Evolutionary conservation across 2,888 invertebrate species (phyloP), one percentile per base, ranked within the genome.

Genomic region (Cloeon dipterum): DNA sequence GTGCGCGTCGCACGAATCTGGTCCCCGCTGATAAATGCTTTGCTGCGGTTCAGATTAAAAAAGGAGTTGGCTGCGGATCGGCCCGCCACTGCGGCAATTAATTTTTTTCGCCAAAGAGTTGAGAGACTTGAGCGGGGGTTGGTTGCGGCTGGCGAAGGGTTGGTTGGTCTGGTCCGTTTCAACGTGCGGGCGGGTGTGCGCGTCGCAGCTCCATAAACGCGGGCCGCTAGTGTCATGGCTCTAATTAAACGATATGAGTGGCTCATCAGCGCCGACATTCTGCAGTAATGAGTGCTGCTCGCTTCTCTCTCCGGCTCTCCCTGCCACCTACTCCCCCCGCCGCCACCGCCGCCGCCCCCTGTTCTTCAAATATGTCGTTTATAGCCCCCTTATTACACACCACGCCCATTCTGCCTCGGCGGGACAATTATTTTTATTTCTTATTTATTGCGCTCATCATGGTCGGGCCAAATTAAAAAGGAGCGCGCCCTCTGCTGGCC

Each of bases 161-260:
- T n/a, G n/a, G n/a, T n/a, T n/a, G n/a, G n/a, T n/a, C n/a, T n/a
- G n/a, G n/a, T n/a, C n/a, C n/a, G 23, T 23, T 8, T 23, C 11
- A 8, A 7, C 23, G 5, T 29, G 29, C 29, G n/a, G 13, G 29
- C 16, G 29, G n/a, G 5, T 29, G 29, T 29, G 16, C 29, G n/a
- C 5, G 5, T 23, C n/a, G 8, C 5, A n/a, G n/a, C 29, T 29
- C 29, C 16, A n/a, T 14, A 14, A 29, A 29, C 16, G 29, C 29
- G 29, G 14, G 14, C 13, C 29, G 29, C 29, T 29, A 29, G 29
- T 29, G 29, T 29, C 29, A 29, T 14, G 29, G 29, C 29, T 29
- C 29, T 29, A 29, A 29, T 29, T 29, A 29, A 29, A 29, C 29
- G 29, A 29, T 29, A 29, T 29, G 29, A 29, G 29, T 29, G 29